Evolutionary conservation across 2,888 invertebrate genomes (phyloP).

Genomic region (Athalia rosae): DNA sequence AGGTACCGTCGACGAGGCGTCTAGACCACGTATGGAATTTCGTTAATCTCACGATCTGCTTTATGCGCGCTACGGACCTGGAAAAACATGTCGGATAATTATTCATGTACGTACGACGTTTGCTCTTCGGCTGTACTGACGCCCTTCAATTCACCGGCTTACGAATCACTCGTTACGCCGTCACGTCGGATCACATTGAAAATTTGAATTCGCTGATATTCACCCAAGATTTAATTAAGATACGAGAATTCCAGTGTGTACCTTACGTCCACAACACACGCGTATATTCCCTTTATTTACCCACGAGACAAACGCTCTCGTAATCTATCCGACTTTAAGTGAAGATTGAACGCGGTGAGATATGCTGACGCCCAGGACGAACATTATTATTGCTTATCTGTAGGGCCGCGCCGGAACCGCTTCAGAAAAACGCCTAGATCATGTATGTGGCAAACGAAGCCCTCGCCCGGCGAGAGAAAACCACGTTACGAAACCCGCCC

Average conservation of each 20-base stretch:
- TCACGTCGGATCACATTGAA: not conserved
- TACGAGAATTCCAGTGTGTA: not conserved
- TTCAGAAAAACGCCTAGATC: constrained; percentile 6
- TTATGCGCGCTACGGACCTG: not conserved
- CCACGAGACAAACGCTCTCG: too few species aligned
- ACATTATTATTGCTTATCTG: constrained; percentile 28
- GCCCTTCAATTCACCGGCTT: not conserved
- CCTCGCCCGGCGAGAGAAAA: not conserved
- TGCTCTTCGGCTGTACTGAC: not conserved
- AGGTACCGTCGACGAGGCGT: constrained; percentile 1
- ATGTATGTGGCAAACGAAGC: constrained; percentile 9
- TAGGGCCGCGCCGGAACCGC: constrained; percentile 4
- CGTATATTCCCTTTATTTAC: too few species aligned
- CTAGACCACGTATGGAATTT: constrained; percentile 20
- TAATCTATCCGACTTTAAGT: constrained; percentile 13
- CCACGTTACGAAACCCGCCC: too few species aligned
- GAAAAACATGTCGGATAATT: not conserved
- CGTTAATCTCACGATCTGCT: constrained; percentile 14
- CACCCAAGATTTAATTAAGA: constrained; percentile 7
- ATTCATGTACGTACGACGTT: not conserved
- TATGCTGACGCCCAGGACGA: constrained; percentile 14
- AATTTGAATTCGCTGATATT: not conserved
- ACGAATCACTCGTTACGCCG: constrained; percentile 6
- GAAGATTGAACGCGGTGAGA: not conserved
- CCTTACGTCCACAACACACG: not conserved